A percentile compares a stretch with the other conserved stretches of the same genome.
Conservation (phyloP, 2,797 vertebrate species). For the Enteromius unitaeniatus region DNA sequence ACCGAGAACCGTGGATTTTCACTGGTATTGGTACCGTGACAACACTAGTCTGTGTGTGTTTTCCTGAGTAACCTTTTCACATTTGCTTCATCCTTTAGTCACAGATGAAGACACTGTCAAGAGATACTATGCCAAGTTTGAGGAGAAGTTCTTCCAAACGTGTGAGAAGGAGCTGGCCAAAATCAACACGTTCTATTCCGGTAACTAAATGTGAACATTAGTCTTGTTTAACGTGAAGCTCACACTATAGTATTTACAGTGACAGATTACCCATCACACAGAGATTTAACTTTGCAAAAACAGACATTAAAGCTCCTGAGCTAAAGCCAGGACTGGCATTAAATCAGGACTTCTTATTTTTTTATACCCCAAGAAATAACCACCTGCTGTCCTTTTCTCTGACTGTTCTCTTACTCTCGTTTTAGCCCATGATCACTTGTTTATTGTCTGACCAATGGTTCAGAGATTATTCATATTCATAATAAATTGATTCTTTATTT, state of each 20-base stretch:
- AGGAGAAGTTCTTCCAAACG: conserved; percentile 98
- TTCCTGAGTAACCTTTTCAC: background rate
- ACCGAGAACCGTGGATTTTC: too few relatives aligned
- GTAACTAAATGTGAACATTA: conserved; percentile 71
- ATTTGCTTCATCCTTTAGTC: conserved; percentile 74
- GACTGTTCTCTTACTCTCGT: background rate
- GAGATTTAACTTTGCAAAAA: conserved; percentile 3
- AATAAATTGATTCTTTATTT: background rate
- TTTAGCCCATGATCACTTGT: background rate
- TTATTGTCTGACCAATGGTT: background rate
- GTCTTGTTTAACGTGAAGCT: conserved; percentile 16
- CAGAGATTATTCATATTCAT: background rate
- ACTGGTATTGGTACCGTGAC: too few relatives aligned
- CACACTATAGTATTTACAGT: background rate
- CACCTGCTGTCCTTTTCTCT: background rate
- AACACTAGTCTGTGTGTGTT: conserved; percentile 6
- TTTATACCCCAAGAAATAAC: background rate
- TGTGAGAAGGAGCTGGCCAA: conserved; percentile 99
- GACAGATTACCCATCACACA: background rate
- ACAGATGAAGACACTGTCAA: conserved; percentile 97
- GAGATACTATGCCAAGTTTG: conserved; percentile 98
- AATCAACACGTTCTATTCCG: conserved; percentile 99
- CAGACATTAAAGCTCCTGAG: conserved; percentile 10
- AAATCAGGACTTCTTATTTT: background rate
- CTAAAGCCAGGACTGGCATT: conserved; percentile 2